Conservation (phyloP, 2,113 vertebrate genomes). For the Sterrhoptilus dennistouni region DNA sequence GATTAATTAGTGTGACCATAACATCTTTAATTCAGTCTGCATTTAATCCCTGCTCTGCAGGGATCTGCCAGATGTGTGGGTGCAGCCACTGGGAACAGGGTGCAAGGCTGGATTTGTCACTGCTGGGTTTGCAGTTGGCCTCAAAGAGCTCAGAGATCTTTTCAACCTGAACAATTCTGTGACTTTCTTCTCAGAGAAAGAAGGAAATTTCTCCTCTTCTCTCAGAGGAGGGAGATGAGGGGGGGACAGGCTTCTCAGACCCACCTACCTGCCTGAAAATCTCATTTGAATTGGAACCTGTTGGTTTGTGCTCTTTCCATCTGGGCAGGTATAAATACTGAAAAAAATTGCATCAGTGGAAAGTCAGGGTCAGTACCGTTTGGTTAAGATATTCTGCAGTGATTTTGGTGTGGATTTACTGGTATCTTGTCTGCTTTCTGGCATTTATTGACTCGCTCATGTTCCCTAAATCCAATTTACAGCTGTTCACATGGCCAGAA, state of each 20-base stretch:
- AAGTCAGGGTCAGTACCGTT: neutral
- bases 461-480: conserved; percentile 53
- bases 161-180: neutral
- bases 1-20: no score
- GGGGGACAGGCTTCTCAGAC: neutral
- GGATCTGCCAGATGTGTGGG: accelerated
- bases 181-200: neutral
- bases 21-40: no score
- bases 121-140: neutral
- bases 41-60: neutral
- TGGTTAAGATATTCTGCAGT: neutral
- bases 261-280: neutral
- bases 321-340: neutral
- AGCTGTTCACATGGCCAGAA: conserved; percentile 27
- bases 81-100: neutral
- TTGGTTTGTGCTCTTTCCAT: neutral
- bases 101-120: neutral
- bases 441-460: conserved; percentile 32
- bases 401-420: conserved; percentile 39
- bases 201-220: neutral
- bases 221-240: neutral
- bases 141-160: accelerated
- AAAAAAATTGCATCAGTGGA: neutral
- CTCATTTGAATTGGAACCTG: accelerated
- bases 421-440: conserved; percentile 6